Base-by-base conservation (phyloP, 2,797 vertebrate genomes). In the Dromococcyx pavoninus region DNA sequence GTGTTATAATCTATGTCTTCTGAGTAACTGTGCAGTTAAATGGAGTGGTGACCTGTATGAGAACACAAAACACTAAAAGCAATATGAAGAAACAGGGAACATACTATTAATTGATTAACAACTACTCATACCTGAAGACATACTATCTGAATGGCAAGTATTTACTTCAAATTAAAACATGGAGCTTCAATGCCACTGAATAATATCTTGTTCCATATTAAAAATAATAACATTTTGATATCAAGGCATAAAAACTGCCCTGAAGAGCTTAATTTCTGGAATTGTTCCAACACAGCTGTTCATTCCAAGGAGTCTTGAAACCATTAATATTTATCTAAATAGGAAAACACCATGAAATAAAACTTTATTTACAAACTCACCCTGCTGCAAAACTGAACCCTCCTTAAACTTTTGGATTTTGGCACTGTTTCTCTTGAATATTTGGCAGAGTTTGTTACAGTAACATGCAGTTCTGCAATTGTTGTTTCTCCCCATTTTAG, bases 301-400 rank as follows among this genome's bases (percentile, higher is more conserved):
- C 88, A 57, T 96, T 95, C 83, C 93, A 88, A 93, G 88, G 44
- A 90, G 28, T 35, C 81, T 95, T 95, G 93, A 96, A 95, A 95
- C 76, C 65, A 60, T 87, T 96, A 94, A 88, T 80, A 75, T 48
- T 95, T 94, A 93, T 88, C 80, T 86, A 96, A 91, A 96, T 90
- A 96, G 90, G 91, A 96, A 95, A 96, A 86, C 83, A 96, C 74
- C 74, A 75, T 60, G 90, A 90, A 94, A 91, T 86, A 93, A 91
- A 94, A 90, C 77, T 86, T 95, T 94, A 92, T 94, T 96, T 96
- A 96, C 89, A 82, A 94, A 95, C 89, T 94, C 83, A 90, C 85
- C 94, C 73, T 62, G 86, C 80, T 91, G 60, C 81, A 95, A 87
- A 90, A 82, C 28, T 90, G 89, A 95, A 91, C 62, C 56, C 7